Conservation (phyloP, 2,888 invertebrate genomes). For the Digitonthophagus gazella region DNA sequence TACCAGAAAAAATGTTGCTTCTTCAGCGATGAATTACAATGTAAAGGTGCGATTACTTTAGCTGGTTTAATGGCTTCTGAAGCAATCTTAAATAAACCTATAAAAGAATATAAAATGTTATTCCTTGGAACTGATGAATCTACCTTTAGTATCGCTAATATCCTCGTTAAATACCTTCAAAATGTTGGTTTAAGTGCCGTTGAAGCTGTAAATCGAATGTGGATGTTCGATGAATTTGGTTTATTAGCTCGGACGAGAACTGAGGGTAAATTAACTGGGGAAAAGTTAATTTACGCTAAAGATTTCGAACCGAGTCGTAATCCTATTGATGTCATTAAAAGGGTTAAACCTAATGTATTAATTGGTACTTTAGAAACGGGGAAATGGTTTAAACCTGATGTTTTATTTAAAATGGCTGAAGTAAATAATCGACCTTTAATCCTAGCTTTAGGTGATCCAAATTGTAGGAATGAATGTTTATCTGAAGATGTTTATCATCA, state of each 20-base stretch:
- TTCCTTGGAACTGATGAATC: conserved; percentile 95
- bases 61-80: conserved; percentile 89
- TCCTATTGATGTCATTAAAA: conserved; percentile 76
- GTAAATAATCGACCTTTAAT: conserved; percentile 86
- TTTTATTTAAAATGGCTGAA: conserved; percentile 82
- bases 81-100: conserved; percentile 74
- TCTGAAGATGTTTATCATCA: conserved; percentile 90
- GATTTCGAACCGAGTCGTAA: conserved; percentile 71
- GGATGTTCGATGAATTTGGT: conserved; percentile 96
- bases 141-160: conserved; percentile 76
- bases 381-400: conserved; percentile 88
- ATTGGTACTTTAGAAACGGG: conserved; percentile 94
- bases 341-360: conserved; percentile 82
- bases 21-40: conserved; percentile 99
- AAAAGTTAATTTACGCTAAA: conserved; percentile 82
- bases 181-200: conserved; percentile 72
- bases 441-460: conserved; percentile 98
- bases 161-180: conserved; percentile 91
- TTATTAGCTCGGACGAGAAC: conserved; percentile 87
- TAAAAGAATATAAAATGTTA: conserved; percentile 83
- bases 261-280: conserved; percentile 73
- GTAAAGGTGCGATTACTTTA: conserved; percentile 93
- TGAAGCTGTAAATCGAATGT: conserved; percentile 80
- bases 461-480: conserved; percentile 98
- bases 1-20: conserved; percentile 74